phyloP scores from a whole-genome alignment of 1,140 invertebrate genomes.

The Pollicipes pollicipes region DNA sequence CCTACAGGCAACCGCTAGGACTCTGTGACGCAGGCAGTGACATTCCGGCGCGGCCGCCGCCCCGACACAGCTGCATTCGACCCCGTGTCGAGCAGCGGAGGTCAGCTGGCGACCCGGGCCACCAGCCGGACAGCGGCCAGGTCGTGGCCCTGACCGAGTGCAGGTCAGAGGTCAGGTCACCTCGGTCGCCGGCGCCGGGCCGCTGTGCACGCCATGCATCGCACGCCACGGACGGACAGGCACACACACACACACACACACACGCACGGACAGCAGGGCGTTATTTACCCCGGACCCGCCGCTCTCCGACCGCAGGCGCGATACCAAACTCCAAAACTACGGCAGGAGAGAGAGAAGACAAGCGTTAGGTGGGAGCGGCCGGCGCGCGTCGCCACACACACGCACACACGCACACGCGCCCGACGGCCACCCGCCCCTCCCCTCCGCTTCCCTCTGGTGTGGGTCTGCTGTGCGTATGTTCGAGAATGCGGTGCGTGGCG shows the following conservation, averaged over 20 bases:
- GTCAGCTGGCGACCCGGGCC: no score
- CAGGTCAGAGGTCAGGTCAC: no score
- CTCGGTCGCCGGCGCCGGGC: no score
- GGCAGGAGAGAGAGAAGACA: background rate
- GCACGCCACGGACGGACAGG: background rate
- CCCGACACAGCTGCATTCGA: no score
- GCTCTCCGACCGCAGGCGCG: background rate
- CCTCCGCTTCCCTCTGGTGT: no score
- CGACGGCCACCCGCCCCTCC: no score
- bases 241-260: background rate
- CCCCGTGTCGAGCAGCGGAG: no score
- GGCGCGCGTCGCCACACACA: background rate
- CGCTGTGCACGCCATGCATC: background rate
- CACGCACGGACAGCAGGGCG: background rate
- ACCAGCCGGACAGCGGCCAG: no score
- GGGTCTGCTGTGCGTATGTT: background rate
- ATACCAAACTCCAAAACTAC: background rate
- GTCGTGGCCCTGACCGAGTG: no score
- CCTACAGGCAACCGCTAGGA: no score
- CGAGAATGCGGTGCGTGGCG: background rate
- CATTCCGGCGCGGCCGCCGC: no score
- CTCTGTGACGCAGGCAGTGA: no score
- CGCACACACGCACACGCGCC: background rate
- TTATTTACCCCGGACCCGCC: background rate
- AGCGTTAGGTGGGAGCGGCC: background rate